These are phyloP conservation scores for Caenorhabditis sp. DNA, from an alignment of 2,888 invertebrate genomes.

Conservation along the genomic window DNA sequence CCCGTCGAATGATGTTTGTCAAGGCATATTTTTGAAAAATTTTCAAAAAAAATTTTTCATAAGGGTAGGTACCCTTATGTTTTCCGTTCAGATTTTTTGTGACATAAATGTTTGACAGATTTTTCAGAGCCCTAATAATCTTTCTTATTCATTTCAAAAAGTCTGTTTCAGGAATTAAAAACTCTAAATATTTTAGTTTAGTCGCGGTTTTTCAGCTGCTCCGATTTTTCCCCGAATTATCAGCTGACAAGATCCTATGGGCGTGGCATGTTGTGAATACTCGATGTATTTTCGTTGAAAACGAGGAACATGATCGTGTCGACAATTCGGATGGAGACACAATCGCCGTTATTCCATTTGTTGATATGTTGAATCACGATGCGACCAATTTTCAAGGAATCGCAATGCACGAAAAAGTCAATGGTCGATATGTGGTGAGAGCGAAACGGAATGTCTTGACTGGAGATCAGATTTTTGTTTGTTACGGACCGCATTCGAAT, in stretches of 20 bases:
- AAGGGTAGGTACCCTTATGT: too few relatives aligned
- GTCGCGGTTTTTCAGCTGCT: slow-evolving; percentile 37
- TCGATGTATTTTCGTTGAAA: slow-evolving; percentile 53
- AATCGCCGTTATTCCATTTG: slow-evolving; percentile 66
- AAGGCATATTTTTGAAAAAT: too few relatives aligned
- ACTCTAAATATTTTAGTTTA: too few relatives aligned
- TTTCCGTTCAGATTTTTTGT: too few relatives aligned
- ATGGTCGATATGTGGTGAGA: slow-evolving; percentile 43
- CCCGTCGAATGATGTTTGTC: too few relatives aligned
- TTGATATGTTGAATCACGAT: slow-evolving; percentile 70
- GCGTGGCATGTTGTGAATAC: slow-evolving; percentile 71
- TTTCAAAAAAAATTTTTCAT: too few relatives aligned
- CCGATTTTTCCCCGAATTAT: slow-evolving; percentile 28
- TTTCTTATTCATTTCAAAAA: too few relatives aligned
- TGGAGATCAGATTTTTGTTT: slow-evolving; percentile 68
- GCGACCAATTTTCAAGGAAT: slow-evolving; percentile 45
- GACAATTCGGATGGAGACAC: slow-evolving; percentile 55
- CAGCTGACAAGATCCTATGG: slow-evolving; percentile 51
- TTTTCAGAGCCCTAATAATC: too few relatives aligned
- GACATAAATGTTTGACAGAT: too few relatives aligned
- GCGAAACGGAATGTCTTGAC: slow-evolving; percentile 35
- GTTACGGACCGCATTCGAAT: slow-evolving; percentile 73
- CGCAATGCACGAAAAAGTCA: slow-evolving; percentile 44
- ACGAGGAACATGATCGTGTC: slow-evolving; percentile 40
- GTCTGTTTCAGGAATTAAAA: too few relatives aligned